phyloP scores from a whole-genome alignment of 2,888 invertebrate species.

The Sarcophaga carnaria region DNA sequence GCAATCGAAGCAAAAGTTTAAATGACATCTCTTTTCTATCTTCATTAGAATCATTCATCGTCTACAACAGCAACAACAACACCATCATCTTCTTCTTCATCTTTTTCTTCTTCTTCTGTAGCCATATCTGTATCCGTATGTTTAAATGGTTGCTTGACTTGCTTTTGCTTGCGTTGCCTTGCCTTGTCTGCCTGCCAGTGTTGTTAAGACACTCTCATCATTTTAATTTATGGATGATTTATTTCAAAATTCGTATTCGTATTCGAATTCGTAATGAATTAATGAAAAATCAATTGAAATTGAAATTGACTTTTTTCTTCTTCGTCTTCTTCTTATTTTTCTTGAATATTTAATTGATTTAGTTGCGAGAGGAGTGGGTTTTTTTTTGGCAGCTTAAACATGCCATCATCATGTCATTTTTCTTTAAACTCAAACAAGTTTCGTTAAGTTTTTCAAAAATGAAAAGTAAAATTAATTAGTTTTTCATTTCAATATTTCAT shows the following conservation, averaged over 20 bases:
- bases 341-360: conserved; percentile 52
- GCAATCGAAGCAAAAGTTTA: conserved; percentile 68
- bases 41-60: conserved; percentile 18
- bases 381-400: neutral
- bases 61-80: neutral
- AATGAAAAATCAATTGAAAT: conserved; percentile 53
- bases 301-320: conserved; percentile 46
- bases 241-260: conserved; percentile 43
- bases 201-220: conserved; percentile 43
- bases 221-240: conserved; percentile 66
- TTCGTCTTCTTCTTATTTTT: neutral
- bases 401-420: no score
- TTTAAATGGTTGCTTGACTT: conserved; percentile 7
- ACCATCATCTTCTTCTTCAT: neutral
- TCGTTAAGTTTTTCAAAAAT: no score
- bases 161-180: conserved; percentile 22
- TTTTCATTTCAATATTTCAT: no score
- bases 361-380: conserved; percentile 11
- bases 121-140: neutral
- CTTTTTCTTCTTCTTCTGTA: neutral
- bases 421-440: no score
- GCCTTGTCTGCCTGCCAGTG: conserved; percentile 14
- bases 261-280: neutral
- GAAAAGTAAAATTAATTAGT: no score
- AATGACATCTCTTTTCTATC: conserved; percentile 60